phyloP scores from a whole-genome alignment of 2,888 invertebrate species.

The Pachymerium ferrugineum region DNA sequence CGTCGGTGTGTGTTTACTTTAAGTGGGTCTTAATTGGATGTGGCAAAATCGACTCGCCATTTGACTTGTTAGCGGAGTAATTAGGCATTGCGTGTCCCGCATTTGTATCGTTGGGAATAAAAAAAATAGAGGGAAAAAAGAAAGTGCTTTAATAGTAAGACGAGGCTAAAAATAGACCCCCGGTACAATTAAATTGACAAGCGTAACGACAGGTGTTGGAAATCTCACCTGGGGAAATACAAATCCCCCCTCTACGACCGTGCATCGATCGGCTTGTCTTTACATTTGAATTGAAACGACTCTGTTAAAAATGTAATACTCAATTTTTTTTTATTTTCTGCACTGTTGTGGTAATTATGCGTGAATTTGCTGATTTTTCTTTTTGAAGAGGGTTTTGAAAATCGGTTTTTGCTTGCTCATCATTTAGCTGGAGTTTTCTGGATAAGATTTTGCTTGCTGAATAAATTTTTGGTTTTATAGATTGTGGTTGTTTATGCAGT shows the following conservation, averaged over 20 bases:
- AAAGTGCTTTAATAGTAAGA: not conserved
- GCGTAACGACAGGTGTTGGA: not conserved
- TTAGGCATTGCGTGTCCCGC: not conserved
- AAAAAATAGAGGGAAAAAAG: not conserved
- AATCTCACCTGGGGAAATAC: constrained; percentile 1
- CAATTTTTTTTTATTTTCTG: too few relatives aligned
- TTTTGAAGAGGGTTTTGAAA: too few relatives aligned
- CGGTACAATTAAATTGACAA: too few relatives aligned
- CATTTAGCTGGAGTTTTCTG: not conserved
- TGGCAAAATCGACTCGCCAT: not conserved
- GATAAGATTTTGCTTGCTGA: not conserved
- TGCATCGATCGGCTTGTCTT: not conserved
- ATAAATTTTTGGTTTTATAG: too few relatives aligned
- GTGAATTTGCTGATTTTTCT: too few relatives aligned
- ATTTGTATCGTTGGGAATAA: not conserved
- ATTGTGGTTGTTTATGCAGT: too few relatives aligned
- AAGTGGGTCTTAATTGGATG: constrained; percentile 15
- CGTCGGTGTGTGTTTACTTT: not conserved
- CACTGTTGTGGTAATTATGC: too few relatives aligned
- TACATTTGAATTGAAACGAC: not conserved
- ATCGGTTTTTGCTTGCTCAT: not conserved
- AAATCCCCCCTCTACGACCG: not conserved
- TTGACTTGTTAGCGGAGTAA: constrained; percentile 8
- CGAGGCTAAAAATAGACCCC: too few relatives aligned
- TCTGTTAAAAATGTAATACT: too few relatives aligned